Conservation (phyloP, 2,888 invertebrate genomes). For the Priocnemis perturbator region DNA sequence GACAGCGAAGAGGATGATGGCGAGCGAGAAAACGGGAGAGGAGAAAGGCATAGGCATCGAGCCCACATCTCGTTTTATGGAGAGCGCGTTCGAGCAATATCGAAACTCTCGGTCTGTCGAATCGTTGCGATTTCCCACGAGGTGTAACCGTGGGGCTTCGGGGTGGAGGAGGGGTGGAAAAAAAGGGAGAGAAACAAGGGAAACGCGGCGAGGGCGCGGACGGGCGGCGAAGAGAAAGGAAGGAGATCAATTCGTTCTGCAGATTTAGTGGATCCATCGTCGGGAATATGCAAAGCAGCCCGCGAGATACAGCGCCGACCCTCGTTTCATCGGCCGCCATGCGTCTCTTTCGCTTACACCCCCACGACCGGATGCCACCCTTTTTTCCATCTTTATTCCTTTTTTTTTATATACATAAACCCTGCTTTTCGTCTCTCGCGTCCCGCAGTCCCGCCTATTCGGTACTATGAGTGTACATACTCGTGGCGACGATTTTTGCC, state of each 20-base stretch:
- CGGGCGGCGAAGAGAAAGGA: conserved; percentile 8
- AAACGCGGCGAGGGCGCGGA: background rate
- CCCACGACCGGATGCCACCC: background rate
- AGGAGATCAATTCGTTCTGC: conserved; percentile 51
- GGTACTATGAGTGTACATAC: conserved; percentile 24
- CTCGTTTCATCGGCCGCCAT: conserved; percentile 23
- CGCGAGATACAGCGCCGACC: conserved; percentile 43
- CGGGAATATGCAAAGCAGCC: conserved; percentile 60
- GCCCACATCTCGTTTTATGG: conserved; percentile 43
- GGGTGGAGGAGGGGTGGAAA: background rate
- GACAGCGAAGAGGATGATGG: conserved; percentile 1
- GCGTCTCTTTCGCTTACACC: conserved; percentile 15
- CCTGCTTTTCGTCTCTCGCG: conserved; percentile 1
- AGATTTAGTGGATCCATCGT: conserved; percentile 62
- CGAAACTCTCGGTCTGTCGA: conserved; percentile 41
- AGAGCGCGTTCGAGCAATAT: conserved; percentile 37
- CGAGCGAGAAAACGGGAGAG: background rate
- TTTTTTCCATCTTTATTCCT: conserved; percentile 1
- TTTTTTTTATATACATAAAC: conserved; percentile 15
- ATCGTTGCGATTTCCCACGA: conserved; percentile 57
- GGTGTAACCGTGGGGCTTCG: conserved; percentile 16
- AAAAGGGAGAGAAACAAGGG: conserved; percentile 3
- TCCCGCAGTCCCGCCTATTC: conserved; percentile 9
- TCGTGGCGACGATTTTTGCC: conserved; percentile 49
- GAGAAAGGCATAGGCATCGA: too few relatives aligned